These are phyloP conservation scores for Salticus scenicus DNA, from an alignment of 2,888 invertebrate species.

Conservation along the genomic window DNA sequence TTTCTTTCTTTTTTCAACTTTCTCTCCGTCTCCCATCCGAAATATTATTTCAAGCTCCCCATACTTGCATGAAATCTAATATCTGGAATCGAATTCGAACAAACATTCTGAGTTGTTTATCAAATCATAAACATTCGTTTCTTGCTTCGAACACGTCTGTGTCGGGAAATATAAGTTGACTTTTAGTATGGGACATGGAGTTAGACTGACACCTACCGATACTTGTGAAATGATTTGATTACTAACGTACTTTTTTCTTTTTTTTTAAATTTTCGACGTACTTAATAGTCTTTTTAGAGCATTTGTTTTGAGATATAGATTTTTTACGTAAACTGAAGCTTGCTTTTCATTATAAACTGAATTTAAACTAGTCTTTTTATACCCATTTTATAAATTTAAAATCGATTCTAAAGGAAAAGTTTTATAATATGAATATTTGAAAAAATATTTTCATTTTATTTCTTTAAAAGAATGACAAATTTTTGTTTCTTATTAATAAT, in stretches of 20 bases:
- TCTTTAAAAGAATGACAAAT: too few relatives aligned
- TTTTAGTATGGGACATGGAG: not conserved
- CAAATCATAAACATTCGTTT: not conserved
- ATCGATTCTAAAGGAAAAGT: too few relatives aligned
- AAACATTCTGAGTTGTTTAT: conserved; percentile 13
- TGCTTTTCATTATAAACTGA: too few relatives aligned
- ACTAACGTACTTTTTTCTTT: not conserved
- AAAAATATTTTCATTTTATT: too few relatives aligned
- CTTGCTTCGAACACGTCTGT: not conserved
- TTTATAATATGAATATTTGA: too few relatives aligned
- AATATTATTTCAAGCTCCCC: conserved; percentile 12
- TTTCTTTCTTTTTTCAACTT: not conserved
- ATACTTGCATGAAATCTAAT: conserved; percentile 36
- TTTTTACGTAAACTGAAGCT: too few relatives aligned
- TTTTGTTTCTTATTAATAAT: too few relatives aligned
- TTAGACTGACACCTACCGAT: not conserved
- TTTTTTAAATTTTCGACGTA: not conserved
- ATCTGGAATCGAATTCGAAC: conserved; percentile 29
- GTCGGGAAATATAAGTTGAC: conserved; percentile 6
- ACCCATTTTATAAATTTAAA: too few relatives aligned
- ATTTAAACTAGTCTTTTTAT: too few relatives aligned
- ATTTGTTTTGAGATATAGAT: too few relatives aligned
- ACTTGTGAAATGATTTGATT: not conserved
- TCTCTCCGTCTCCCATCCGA: not conserved
- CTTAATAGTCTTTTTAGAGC: too few relatives aligned